Evolutionary conservation across 2,888 invertebrate species (phyloP).

Genomic region (Pantelozetes paolii): DNA sequence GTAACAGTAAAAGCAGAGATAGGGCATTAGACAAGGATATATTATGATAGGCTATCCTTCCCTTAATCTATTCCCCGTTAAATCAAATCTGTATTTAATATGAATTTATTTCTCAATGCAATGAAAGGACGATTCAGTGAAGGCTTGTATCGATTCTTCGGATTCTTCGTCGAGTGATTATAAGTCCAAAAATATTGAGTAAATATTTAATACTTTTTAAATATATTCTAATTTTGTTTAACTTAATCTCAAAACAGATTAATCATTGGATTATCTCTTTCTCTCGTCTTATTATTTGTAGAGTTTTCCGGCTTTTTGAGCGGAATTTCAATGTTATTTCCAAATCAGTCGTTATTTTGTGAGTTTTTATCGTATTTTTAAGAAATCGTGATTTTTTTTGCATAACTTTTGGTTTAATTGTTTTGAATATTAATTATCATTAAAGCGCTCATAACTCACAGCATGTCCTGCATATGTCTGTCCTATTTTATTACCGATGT

Average conservation of each 20-base stretch:
- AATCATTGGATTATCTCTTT: conserved; percentile 13
- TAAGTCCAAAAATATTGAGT: conserved; percentile 3
- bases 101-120: not conserved
- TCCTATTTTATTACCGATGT: conserved; percentile 25
- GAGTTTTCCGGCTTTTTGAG: conserved; percentile 13
- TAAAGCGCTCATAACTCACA: conserved; percentile 3
- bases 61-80: too few species aligned
- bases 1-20: too few species aligned
- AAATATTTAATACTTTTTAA: not conserved
- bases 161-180: not conserved
- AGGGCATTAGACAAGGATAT: too few species aligned
- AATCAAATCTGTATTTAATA: not conserved
- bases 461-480: not conserved
- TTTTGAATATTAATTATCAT: not conserved
- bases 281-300: not conserved
- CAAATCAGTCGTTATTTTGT: conserved; percentile 8
- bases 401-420: not conserved
- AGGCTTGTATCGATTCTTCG: not conserved
- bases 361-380: not conserved
- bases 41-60: too few species aligned
- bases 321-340: conserved; percentile 12
- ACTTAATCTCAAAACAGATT: not conserved
- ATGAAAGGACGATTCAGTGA: not conserved
- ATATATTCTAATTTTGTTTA: not conserved
- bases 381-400: not conserved